A percentile compares a stretch with the other conserved stretches of the same genome.
Evolutionary conservation across 1,140 invertebrate species (phyloP).

Genomic region (Sycobia sp.): DNA sequence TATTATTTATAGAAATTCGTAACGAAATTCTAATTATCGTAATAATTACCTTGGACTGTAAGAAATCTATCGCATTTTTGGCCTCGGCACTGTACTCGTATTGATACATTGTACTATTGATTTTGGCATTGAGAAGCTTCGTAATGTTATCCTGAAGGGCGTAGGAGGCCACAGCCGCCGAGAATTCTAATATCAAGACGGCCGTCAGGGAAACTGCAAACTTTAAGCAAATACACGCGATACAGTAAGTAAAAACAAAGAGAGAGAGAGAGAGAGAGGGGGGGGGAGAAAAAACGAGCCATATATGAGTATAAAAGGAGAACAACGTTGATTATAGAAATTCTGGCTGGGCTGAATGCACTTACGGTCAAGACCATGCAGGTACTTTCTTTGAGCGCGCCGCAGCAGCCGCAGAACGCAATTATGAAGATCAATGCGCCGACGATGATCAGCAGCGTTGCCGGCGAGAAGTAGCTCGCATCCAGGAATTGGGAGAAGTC

Average conservation of each 20-base stretch:
- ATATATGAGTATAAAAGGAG: no score
- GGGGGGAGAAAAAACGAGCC: no score
- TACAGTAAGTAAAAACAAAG: neutral
- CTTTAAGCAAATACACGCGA: constrained; percentile 59
- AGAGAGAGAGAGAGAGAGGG: no score
- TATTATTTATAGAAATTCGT: neutral
- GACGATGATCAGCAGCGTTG: constrained; percentile 75
- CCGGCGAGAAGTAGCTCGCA: constrained; percentile 72
- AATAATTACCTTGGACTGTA: constrained; percentile 69
- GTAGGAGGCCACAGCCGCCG: constrained; percentile 80
- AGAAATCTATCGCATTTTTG: constrained; percentile 66
- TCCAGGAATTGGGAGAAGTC: constrained; percentile 76
- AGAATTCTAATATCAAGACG: constrained; percentile 81
- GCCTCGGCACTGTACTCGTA: constrained; percentile 64
- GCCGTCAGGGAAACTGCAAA: constrained; percentile 79
- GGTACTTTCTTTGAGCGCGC: constrained; percentile 81
- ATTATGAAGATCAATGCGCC: constrained; percentile 79
- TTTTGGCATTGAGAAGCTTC: constrained; percentile 64
- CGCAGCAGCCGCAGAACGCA: constrained; percentile 81
- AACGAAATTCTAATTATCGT: neutral
- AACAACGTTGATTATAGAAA: no score
- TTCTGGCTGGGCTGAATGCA: no score
- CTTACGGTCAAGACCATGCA: constrained; percentile 80
- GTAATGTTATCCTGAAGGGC: constrained; percentile 69
- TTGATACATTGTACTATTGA: constrained; percentile 63